Base-by-base conservation (phyloP, 2,113 vertebrate genomes). In the Alosa alosa region DNA sequence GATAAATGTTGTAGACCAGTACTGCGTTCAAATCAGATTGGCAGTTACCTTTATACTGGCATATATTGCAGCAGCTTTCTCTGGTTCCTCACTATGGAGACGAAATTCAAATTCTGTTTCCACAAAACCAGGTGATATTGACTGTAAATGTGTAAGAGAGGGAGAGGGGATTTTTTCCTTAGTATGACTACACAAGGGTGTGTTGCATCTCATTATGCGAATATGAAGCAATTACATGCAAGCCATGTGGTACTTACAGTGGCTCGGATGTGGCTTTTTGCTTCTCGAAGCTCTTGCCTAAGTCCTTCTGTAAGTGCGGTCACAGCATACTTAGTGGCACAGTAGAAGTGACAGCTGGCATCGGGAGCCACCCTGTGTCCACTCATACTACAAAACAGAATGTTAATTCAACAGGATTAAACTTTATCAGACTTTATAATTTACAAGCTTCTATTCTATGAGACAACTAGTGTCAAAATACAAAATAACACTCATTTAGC, bases 281-380 rank as follows among this genome's bases (percentile, higher is more conserved):
- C 96, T 86, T 97, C 95, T 20, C 93, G 91, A 86, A 98, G 95
- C 86, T 98, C 97, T 89, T 97, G 96, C 82, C 96, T 93, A 81
- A 98, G 92, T 83, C 94, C 96, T 92, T 98, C 97, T 0, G 97
- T 98, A 87, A 98, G 90, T 0, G 96, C 96, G 0, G 96, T 97
- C 86, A 98, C 96, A 0, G 97, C 96, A 0, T 94, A 96, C 91
- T 98, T 98, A 90, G 96, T 97, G 83, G 96, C 95, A 0, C 93
- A 93, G 93, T 97, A 98, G 89, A 98, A 98, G 85, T 97, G 97
- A 22, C 86, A 7, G 44, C 93, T 90, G 0, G 96, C 84, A 52
- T 64, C 89, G 0, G 87, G 89, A 50, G 90, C 2, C 0, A 97
- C 93, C 0, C 93, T 95, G 90, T 98, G 97, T 72, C 97, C 97